Evolutionary conservation across 2,888 invertebrate genomes (phyloP), one percentile per base, ranked within the genome.

Genomic region (Pachymerium ferrugineum): DNA sequence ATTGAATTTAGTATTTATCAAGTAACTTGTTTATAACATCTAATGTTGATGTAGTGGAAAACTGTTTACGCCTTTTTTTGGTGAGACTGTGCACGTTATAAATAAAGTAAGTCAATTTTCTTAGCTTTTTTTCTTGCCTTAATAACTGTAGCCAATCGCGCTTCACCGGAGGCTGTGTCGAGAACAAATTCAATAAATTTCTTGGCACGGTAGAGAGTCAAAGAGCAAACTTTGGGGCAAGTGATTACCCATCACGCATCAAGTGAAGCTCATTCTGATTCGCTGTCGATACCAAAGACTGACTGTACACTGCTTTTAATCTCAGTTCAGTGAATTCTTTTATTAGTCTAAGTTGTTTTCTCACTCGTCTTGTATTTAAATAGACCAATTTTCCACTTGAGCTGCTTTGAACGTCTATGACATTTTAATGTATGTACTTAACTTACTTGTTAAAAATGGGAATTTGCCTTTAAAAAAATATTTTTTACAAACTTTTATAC

Each of bases 361-460:
- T n/a, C n/a, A n/a, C n/a, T 42, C 42, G 42, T 42, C n/a, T 42
- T 42, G 42, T 42, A 42, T 42, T 42, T 42, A 42, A 42, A 42
- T 5, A 8, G 42, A 42, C 5, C 42, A 14, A 42, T 42, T 42
- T n/a, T 42, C 42, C 42, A 42, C 42, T 42, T 14, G 14, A n/a
- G 5, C 3, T 42, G 5, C 3, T 8, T 42, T 42, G 42, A 42
- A n/a, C n/a, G n/a, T n/a, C n/a, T n/a, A n/a, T n/a, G n/a, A n/a
- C n/a, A n/a, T n/a, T n/a, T n/a, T n/a, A n/a, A n/a, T n/a, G n/a
- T n/a, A n/a, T n/a, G n/a, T n/a, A n/a, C n/a, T n/a, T n/a, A n/a
- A n/a, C n/a, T n/a, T n/a, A n/a, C n/a, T n/a, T n/a, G n/a, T n/a
- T n/a, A n/a, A n/a, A n/a, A n/a, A n/a, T n/a, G n/a, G n/a, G n/a